Percentiles rank a stretch among this genome's conserved stretches.
Evolutionary conservation across 2,888 invertebrate species (phyloP).

Genomic region (Brachynemurus nebulosus): DNA sequence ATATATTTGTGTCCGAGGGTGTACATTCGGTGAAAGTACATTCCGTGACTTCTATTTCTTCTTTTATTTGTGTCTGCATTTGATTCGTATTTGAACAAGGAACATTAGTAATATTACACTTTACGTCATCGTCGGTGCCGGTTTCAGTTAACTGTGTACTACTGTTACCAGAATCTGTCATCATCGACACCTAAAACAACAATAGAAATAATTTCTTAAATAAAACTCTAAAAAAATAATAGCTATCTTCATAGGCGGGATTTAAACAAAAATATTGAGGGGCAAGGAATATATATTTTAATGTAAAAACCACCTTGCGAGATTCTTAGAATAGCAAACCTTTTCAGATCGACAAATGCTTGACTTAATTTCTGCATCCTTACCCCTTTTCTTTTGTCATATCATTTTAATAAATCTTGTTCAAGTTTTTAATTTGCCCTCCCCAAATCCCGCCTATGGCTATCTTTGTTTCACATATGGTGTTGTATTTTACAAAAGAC

Average conservation of each 20-base stretch:
- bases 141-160: constrained; percentile 18
- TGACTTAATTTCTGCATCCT: no score
- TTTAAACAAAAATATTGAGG: not conserved
- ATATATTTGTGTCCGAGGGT: constrained; percentile 35
- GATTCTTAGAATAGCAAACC: not conserved
- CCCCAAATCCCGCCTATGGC: no score
- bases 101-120: constrained; percentile 33
- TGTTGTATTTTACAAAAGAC: no score
- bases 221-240: not conserved
- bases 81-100: no score
- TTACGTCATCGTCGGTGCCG: constrained; percentile 32
- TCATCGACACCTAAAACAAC: constrained; percentile 51
- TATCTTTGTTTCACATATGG: no score
- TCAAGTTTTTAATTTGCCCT: no score
- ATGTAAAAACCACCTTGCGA: not conserved
- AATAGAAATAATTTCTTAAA: constrained; percentile 10
- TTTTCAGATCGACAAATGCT: no score
- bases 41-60: constrained; percentile 42
- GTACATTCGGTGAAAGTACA: constrained; percentile 34
- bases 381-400: no score
- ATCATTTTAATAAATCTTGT: no score
- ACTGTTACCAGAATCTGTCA: constrained; percentile 36
- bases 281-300: not conserved
- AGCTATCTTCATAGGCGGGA: not conserved
- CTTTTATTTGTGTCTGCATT: constrained; percentile 32